phyloP scores from a whole-genome alignment of 2,888 invertebrate genomes.

The Ochlodes sylvanus region DNA sequence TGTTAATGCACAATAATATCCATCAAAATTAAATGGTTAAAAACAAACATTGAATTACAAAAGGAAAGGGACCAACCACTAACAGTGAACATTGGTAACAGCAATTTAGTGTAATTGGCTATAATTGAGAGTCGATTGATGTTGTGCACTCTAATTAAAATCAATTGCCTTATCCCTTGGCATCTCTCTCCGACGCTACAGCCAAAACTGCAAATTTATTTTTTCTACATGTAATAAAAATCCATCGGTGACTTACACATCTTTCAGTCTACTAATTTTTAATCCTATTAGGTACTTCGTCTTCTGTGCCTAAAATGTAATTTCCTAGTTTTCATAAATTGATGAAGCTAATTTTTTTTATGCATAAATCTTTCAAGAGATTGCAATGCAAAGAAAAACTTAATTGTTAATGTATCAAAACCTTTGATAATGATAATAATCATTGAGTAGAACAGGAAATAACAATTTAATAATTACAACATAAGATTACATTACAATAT shows the following conservation, averaged over 20 bases:
- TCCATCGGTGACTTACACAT: neutral
- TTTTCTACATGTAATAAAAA: neutral
- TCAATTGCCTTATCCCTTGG: slow-evolving; percentile 58
- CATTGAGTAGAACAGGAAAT: no score
- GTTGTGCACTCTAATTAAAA: slow-evolving; percentile 63
- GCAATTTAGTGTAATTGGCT: slow-evolving; percentile 43
- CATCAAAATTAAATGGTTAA: slow-evolving; percentile 2
- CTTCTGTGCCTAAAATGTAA: no score
- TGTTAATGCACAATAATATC: slow-evolving; percentile 33
- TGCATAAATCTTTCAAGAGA: no score
- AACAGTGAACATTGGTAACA: slow-evolving; percentile 13
- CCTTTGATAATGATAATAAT: no score
- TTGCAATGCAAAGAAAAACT: no score
- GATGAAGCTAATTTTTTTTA: no score
- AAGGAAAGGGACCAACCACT: slow-evolving; percentile 39
- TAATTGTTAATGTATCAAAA: no score
- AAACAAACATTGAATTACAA: slow-evolving; percentile 36
- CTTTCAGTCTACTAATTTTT: neutral
- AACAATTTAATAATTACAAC: no score
- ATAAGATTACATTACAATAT: no score
- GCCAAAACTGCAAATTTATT: slow-evolving; percentile 15
- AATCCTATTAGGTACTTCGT: no score
- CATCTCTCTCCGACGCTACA: slow-evolving; percentile 28
- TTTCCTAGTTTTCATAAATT: no score
- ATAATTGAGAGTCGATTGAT: slow-evolving; percentile 67